Percentiles rank a stretch among this genome's conserved stretches.
Evolutionary conservation across 2,888 invertebrate species (phyloP).

Genomic region (Byasa hedistus): DNA sequence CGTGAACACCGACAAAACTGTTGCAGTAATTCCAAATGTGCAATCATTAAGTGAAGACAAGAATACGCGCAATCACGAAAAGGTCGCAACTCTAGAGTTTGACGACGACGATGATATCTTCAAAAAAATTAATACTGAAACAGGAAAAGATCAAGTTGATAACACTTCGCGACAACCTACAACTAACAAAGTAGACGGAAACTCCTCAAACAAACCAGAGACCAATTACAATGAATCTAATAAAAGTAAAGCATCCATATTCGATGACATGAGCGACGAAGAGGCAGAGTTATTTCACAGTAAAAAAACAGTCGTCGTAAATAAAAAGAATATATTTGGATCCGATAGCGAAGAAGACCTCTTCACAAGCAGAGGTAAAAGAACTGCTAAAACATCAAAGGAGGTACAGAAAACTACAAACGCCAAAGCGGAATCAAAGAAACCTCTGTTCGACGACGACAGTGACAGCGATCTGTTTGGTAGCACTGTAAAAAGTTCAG

Average conservation of each 20-base stretch:
- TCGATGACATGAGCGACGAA: conserved; percentile 58
- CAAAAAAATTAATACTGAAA: conserved; percentile 13
- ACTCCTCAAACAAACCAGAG: conserved; percentile 11
- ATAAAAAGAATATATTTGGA: conserved; percentile 50
- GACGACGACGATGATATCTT: conserved; percentile 36
- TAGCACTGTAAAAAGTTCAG: conserved; percentile 42
- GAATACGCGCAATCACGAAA: conserved; percentile 13
- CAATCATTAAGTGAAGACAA: conserved; percentile 26
- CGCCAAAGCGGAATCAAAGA: conserved; percentile 40
- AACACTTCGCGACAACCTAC: conserved; percentile 22
- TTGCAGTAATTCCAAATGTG: conserved; percentile 31
- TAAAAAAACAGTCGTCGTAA: conserved; percentile 37
- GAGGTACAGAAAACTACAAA: conserved; percentile 25
- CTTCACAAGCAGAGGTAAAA: conserved; percentile 45
- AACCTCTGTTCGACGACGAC: conserved; percentile 62
- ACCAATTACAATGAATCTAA: conserved; percentile 20
- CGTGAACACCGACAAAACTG: conserved; percentile 2
- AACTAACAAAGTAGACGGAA: conserved; percentile 21
- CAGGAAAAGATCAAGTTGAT: background rate
- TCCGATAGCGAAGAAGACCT: conserved; percentile 65
- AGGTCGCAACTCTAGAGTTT: conserved; percentile 33
- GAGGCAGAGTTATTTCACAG: conserved; percentile 56
- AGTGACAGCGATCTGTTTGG: conserved; percentile 63
- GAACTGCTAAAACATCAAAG: conserved; percentile 27
- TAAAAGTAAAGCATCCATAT: conserved; percentile 45